These are phyloP conservation scores for Genyomyrus donnyi DNA, from an alignment of 2,113 vertebrate species.

Conservation along the genomic window DNA sequence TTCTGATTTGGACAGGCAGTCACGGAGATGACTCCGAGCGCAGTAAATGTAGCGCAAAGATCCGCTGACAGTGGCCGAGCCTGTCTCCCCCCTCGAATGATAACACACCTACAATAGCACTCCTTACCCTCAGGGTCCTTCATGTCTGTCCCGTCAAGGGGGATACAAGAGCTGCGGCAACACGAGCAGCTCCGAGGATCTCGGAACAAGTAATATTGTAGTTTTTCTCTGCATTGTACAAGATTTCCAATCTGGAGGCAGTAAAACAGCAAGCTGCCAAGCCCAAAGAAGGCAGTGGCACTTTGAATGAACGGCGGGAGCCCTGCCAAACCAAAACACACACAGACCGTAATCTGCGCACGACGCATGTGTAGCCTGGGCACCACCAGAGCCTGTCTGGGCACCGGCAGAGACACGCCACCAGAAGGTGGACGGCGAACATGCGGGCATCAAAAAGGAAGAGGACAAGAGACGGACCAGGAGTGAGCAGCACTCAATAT, in stretches of 20 bases:
- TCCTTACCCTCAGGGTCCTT: conserved; percentile 19
- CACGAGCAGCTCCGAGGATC: conserved; percentile 33
- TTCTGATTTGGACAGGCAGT: background rate
- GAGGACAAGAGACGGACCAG: background rate
- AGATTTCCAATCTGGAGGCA: background rate
- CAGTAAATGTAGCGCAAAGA: conserved; percentile 5
- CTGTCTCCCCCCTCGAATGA: conserved; percentile 29
- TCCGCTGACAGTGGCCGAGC: conserved; percentile 27
- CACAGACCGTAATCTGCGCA: conserved; percentile 7
- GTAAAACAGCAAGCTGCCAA: background rate
- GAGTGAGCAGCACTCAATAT: background rate
- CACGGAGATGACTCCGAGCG: background rate
- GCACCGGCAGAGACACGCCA: background rate
- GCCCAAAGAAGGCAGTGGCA: background rate
- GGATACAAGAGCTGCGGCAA: conserved; percentile 37
- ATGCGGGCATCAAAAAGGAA: background rate
- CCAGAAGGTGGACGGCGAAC: background rate
- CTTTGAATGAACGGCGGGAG: background rate
- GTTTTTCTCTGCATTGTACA: background rate
- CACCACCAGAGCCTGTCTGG: background rate
- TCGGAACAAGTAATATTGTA: conserved; percentile 27
- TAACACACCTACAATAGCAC: conserved; percentile 14
- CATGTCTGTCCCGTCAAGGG: conserved; percentile 46
- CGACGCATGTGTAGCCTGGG: conserved; percentile 18
- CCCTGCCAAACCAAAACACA: background rate